Percentiles rank a stretch among this genome's conserved stretches.
These are phyloP conservation scores for Nansenia antarctica DNA, from an alignment of 2,113 vertebrate genomes.

Conservation along the genomic window DNA sequence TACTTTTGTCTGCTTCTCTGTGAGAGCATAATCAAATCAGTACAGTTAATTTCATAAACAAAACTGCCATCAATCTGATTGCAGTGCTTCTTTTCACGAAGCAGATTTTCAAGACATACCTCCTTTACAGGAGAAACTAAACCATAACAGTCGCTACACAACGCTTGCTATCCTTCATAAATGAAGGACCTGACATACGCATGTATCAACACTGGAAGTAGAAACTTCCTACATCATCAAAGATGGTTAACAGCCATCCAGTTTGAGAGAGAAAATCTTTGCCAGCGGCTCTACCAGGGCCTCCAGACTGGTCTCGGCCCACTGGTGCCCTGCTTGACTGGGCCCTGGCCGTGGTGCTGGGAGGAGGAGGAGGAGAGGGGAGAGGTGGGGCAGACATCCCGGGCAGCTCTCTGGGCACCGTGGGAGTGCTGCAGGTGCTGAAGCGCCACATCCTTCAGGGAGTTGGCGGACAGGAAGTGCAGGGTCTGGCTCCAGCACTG, in stretches of 20 bases:
- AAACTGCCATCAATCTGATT: background rate
- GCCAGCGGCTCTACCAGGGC: constrained; percentile 70
- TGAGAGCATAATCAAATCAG: constrained; percentile 1
- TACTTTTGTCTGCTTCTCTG: background rate
- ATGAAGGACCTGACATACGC: too few species aligned
- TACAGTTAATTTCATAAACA: background rate
- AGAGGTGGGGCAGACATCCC: background rate
- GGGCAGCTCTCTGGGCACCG: constrained; percentile 17
- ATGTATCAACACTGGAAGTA: constrained; percentile 36
- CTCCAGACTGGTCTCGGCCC: constrained; percentile 69
- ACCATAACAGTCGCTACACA: too few species aligned
- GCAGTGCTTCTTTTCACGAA: too few species aligned
- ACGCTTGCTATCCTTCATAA: too few species aligned
- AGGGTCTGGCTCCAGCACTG: constrained; percentile 56
- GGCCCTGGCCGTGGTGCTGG: constrained; percentile 21
- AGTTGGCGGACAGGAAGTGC: constrained; percentile 74
- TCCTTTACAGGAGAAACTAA: too few species aligned
- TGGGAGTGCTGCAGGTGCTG: too few species aligned
- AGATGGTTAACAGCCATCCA: constrained; percentile 43
- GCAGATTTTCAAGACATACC: too few species aligned
- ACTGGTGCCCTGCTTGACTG: constrained; percentile 51
- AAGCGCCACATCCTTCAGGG: constrained; percentile 55
- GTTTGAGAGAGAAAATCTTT: constrained; percentile 26
- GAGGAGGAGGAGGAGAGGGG: constrained; percentile 9
- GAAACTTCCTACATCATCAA: constrained; percentile 40